phyloP scores from a whole-genome alignment of 2,113 vertebrate species.

The Struthidea cinerea region DNA sequence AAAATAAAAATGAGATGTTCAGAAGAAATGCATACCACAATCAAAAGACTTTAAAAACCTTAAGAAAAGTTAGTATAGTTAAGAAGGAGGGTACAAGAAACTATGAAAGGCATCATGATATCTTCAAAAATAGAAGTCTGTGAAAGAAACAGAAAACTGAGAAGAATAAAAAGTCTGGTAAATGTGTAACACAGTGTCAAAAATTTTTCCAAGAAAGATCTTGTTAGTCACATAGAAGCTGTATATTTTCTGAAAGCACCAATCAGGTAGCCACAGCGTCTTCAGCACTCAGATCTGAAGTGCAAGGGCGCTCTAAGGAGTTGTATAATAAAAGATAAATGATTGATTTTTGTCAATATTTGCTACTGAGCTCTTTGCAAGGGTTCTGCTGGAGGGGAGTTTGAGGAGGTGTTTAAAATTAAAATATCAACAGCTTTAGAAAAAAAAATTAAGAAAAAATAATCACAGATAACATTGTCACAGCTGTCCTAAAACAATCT shows the following conservation, averaged over 20 bases:
- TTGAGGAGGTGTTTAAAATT: not conserved
- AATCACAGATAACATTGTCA: not conserved
- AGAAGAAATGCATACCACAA: not conserved
- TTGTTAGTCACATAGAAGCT: not conserved
- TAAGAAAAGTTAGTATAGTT: not conserved
- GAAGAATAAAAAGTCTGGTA: not conserved
- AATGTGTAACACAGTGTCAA: not conserved
- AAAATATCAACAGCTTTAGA: not conserved
- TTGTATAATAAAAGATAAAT: not conserved
- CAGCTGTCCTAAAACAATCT: not conserved
- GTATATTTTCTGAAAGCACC: not conserved
- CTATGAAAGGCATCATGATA: not conserved
- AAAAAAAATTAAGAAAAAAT: not conserved
- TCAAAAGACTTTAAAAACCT: not conserved
- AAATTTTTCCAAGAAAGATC: not conserved
- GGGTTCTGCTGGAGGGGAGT: not conserved
- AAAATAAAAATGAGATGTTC: constrained; percentile 10
- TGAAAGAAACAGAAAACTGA: not conserved
- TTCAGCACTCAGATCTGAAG: not conserved
- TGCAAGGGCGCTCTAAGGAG: not conserved
- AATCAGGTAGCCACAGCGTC: not conserved
- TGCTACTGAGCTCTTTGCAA: not conserved
- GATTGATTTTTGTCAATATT: not conserved
- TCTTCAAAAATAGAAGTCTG: not conserved
- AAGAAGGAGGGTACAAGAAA: not conserved